These are phyloP conservation scores for Astyanax mexicanus DNA, from an alignment of 2,797 vertebrate genomes.

Conservation along the genomic window DNA sequence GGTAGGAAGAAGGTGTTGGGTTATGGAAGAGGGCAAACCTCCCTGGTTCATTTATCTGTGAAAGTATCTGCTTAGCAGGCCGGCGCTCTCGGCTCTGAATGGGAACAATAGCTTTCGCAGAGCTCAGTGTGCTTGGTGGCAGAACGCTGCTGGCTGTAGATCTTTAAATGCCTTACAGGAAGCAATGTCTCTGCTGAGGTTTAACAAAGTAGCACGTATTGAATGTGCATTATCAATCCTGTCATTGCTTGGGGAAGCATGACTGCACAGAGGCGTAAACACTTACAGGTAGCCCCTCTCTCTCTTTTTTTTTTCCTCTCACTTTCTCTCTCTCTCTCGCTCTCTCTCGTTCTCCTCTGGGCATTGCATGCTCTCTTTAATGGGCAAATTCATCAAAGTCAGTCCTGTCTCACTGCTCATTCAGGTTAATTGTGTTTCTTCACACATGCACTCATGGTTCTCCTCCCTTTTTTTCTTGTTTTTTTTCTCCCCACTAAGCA, in stretches of 20 bases:
- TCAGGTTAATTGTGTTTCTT: conserved; percentile 62
- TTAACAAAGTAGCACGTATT: conserved; percentile 17
- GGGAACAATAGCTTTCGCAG: conserved; percentile 1
- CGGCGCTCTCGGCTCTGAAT: conserved; percentile 1
- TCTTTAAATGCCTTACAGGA: conserved; percentile 7
- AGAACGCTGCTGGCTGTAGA: not conserved
- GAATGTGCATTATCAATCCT: conserved; percentile 22
- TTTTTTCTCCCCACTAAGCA: conserved; percentile 41
- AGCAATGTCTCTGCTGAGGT: not conserved
- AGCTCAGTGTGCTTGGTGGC: not conserved
- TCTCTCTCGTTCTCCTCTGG: conserved; percentile 30
- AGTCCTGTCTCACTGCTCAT: conserved; percentile 57
- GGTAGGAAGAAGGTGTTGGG: not conserved
- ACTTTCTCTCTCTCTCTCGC: conserved; percentile 19
- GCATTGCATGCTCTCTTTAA: conserved; percentile 50
- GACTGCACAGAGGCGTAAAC: conserved; percentile 36
- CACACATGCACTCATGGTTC: conserved; percentile 33
- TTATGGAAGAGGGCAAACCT: conserved; percentile 3
- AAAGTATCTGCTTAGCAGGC: conserved; percentile 17
- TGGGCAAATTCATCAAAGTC: conserved; percentile 63
- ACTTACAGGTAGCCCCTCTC: conserved; percentile 1
- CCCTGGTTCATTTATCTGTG: conserved; percentile 23
- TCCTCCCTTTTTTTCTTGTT: conserved; percentile 3
- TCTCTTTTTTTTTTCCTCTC: conserved; percentile 24
- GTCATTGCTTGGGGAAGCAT: conserved; percentile 19